These are phyloP conservation scores for Syngnathus scovelli DNA, from an alignment of 2,113 vertebrate species.

Conservation along the genomic window DNA sequence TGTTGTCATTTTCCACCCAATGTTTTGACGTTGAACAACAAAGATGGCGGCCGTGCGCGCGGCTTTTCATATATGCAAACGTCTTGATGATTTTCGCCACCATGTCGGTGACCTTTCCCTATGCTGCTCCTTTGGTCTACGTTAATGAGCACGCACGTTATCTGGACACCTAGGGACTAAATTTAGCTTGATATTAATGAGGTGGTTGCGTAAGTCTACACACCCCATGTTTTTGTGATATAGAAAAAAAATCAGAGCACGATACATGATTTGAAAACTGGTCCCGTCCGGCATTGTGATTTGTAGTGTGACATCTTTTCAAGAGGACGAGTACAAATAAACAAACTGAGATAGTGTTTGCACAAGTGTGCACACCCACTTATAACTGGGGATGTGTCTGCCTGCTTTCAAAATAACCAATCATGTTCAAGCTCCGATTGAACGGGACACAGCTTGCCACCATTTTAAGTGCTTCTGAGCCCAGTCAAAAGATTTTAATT, in stretches of 20 bases:
- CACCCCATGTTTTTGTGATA: not conserved
- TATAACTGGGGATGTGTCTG: not conserved
- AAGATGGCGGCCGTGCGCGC: slow-evolving; percentile 27
- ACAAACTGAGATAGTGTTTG: not conserved
- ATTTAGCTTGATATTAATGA: not conserved
- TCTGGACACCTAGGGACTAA: not conserved
- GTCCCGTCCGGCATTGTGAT: no score
- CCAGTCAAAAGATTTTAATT: not conserved
- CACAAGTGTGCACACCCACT: not conserved
- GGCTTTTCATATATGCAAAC: slow-evolving; percentile 19
- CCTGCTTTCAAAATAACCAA: not conserved
- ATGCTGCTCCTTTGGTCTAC: slow-evolving; percentile 11
- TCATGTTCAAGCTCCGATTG: not conserved
- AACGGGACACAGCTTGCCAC: not conserved
- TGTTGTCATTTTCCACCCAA: slow-evolving; percentile 58
- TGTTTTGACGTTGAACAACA: slow-evolving; percentile 56
- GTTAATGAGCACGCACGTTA: slow-evolving; percentile 1
- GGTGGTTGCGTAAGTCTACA: not conserved
- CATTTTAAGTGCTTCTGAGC: not conserved
- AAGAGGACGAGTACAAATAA: not conserved
- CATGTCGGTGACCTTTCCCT: slow-evolving; percentile 27
- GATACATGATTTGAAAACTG: no score
- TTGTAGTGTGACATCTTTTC: not conserved
- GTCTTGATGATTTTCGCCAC: slow-evolving; percentile 31
- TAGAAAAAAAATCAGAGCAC: not conserved